phyloP scores from a whole-genome alignment of 2,797 vertebrate genomes.

The Harpagifer antarcticus region DNA sequence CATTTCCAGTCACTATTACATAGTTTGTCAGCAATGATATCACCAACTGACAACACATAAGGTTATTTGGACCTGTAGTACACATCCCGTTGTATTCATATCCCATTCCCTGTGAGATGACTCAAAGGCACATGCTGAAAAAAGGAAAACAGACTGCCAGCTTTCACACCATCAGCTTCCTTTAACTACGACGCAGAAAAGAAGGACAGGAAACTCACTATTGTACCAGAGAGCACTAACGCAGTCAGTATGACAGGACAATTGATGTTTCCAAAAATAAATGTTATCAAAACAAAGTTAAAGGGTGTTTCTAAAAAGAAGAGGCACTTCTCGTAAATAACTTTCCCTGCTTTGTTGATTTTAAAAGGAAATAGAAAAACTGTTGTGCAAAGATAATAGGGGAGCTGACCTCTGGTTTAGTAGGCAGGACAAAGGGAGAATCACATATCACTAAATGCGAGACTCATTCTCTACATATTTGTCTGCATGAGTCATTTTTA shows the following conservation, averaged over 20 bases:
- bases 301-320: conserved; percentile 4
- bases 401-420: conserved; percentile 54
- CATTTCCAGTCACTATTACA: conserved; percentile 58
- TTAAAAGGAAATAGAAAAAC: conserved; percentile 16
- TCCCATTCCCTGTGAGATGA: conserved; percentile 71
- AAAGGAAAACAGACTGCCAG: conserved; percentile 57
- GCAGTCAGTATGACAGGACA: conserved; percentile 18
- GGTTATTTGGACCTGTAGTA: conserved; percentile 36
- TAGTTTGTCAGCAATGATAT: conserved; percentile 54
- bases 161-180: conserved; percentile 74
- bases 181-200: conserved; percentile 57
- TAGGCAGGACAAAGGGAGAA: conserved; percentile 25
- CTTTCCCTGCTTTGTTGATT: conserved; percentile 18
- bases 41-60: conserved; percentile 36
- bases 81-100: conserved; percentile 65
- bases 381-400: conserved; percentile 24
- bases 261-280: not conserved
- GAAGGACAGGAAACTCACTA: conserved; percentile 67
- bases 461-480: conserved; percentile 44
- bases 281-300: not conserved
- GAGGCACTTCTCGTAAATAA: conserved; percentile 2
- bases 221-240: conserved; percentile 51
- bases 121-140: conserved; percentile 62
- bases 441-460: conserved; percentile 13
- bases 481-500: conserved; percentile 40